Evolutionary conservation across 2,888 invertebrate genomes (phyloP), one percentile per base, ranked within the genome.

Genomic region (Rhabditophanes sp.): DNA sequence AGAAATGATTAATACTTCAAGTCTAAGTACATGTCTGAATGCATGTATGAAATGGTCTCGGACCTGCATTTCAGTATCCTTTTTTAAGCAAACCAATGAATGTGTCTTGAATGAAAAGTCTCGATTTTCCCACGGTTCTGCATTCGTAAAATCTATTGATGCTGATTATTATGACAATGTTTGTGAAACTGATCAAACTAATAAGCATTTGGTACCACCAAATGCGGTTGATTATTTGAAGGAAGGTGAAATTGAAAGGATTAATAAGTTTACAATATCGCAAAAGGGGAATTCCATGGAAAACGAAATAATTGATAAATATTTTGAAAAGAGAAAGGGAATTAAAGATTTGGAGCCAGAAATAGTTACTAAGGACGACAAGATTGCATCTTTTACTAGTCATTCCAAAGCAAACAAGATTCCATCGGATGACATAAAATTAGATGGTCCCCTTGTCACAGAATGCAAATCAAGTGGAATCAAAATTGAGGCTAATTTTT

Each of bases 61-160:
- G 44, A 67, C 72, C 42, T 58, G 58, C 33, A 44, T 46, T 4
- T 51, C 55, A 24, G 54, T 33, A 14, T 53, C 56, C 23, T 59
- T 48, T 36, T 50, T 53, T 31, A 50, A 51, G 29, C 42, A 51
- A 16, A 26, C 24, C 25, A 50, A 53, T 25, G 48, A 59, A 36
- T 63, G 63, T 38, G 46, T 57, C 24, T 39, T 63, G 2, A 57
- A 55, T 25, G 43, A 47, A 18, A 42, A 44, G 16, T 48, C 49
- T 5, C 57, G 55, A 31, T 51, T 53, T 36, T 50, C 55, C 2
- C 34, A 46, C 11, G 56, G 57, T 4, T 44, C 54, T 20, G 35
- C 50, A 7, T 64, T 59, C 33, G 41, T 46, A 9, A 37, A 44
- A 3, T 46, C 47, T 9, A 38, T 41, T 16, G 41, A 38, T 24